Evolutionary conservation across 2,797 vertebrate species (phyloP).

Genomic region (Alca torda): DNA sequence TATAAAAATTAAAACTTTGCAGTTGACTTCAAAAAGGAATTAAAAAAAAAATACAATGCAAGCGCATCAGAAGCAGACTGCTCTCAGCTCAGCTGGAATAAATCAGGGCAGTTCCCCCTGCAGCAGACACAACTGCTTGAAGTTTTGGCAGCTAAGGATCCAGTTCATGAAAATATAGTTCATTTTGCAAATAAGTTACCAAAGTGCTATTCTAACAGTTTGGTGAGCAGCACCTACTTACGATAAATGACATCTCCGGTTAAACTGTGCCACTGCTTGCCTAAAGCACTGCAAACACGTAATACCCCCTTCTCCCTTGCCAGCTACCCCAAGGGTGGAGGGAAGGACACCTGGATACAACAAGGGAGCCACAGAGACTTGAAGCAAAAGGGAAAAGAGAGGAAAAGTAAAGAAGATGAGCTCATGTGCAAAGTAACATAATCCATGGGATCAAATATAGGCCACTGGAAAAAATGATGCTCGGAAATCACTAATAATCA

Average conservation of each 20-base stretch:
- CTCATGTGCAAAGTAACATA: neutral
- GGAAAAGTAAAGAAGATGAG: neutral
- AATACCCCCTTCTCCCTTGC: neutral
- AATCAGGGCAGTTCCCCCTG: neutral
- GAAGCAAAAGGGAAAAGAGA: neutral
- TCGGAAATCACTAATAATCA: neutral
- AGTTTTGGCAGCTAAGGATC: neutral
- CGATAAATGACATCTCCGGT: neutral
- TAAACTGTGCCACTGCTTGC: neutral
- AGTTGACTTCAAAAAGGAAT: neutral
- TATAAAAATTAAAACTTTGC: neutral
- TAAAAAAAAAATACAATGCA: neutral
- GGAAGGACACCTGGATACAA: neutral
- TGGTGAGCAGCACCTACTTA: neutral
- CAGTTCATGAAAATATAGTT: neutral
- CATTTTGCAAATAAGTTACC: neutral
- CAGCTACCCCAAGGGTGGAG: neutral
- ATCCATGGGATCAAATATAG: neutral
- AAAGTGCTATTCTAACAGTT: neutral
- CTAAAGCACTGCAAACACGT: neutral
- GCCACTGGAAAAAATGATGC: neutral
- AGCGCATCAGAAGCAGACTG: neutral
- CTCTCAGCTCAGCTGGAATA: neutral
- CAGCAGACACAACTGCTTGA: neutral
- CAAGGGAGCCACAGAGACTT: neutral